These are phyloP conservation scores for Pseudomugil gertrudae DNA, from an alignment of 2,797 vertebrate genomes.

Conservation along the genomic window DNA sequence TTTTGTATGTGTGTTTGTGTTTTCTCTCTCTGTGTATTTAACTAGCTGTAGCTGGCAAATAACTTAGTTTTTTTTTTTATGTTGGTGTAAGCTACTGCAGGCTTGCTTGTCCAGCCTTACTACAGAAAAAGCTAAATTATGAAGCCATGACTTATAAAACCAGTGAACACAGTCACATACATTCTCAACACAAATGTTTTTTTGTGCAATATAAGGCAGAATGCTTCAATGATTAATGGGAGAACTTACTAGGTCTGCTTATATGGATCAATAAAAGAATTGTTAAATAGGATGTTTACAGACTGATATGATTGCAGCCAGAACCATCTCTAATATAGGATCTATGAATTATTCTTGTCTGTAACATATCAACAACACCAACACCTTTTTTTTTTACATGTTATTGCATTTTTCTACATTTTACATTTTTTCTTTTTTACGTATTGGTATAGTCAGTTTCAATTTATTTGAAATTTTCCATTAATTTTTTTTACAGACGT, in stretches of 20 bases:
- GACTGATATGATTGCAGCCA: conserved; percentile 77
- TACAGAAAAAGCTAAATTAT: conserved; percentile 41
- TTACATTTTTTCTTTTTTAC: no score
- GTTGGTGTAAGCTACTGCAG: conserved; percentile 34
- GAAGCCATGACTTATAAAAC: conserved; percentile 43
- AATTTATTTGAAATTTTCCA: not conserved
- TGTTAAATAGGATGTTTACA: conserved; percentile 82
- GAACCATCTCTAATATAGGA: conserved; percentile 67
- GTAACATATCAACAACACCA: conserved; percentile 43
- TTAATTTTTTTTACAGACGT: conserved; percentile 22
- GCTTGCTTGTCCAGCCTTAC: conserved; percentile 47
- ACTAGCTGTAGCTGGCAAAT: conserved; percentile 36
- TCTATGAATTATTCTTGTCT: conserved; percentile 52
- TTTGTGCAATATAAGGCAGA: conserved; percentile 51
- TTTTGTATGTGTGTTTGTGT: conserved; percentile 7
- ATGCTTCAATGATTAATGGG: conserved; percentile 64
- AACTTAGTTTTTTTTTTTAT: conserved; percentile 32
- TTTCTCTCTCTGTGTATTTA: not conserved
- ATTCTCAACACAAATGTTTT: conserved; percentile 25
- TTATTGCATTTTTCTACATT: not conserved
- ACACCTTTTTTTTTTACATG: conserved; percentile 13
- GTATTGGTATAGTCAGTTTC: not conserved
- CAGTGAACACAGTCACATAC: conserved; percentile 11
- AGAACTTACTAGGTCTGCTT: conserved; percentile 61
- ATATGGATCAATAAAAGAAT: conserved; percentile 78